phyloP scores from a whole-genome alignment of 2,113 vertebrate genomes.

The Gasterosteus nipponicus region DNA sequence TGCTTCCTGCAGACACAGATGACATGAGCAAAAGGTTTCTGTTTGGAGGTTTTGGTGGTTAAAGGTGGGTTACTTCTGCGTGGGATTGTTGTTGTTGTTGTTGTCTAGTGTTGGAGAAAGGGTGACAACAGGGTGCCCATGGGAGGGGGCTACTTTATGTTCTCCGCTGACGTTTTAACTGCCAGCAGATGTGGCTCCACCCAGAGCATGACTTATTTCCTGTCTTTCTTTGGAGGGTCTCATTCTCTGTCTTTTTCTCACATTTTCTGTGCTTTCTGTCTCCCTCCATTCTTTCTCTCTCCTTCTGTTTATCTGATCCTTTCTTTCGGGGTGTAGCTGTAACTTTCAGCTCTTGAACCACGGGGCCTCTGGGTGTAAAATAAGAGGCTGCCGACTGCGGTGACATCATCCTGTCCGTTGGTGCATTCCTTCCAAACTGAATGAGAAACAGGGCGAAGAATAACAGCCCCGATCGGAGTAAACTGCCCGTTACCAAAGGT shows the following conservation, averaged over 20 bases:
- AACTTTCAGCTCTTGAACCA: conserved; percentile 41
- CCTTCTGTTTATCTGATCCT: not conserved
- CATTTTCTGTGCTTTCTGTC: not conserved
- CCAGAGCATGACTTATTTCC: conserved; percentile 66
- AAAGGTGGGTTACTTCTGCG: not conserved
- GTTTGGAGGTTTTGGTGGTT: not conserved
- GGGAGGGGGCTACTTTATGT: conserved; percentile 58
- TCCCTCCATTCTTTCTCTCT: not conserved
- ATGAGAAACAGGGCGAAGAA: conserved; percentile 54
- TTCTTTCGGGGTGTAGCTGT: conserved; percentile 17
- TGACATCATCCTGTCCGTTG: conserved; percentile 73
- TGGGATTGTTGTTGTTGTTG: conserved; percentile 3
- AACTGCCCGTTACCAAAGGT: conserved; percentile 30
- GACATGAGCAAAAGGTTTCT: conserved; percentile 4
- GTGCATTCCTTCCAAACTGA: conserved; percentile 70
- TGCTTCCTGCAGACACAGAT: not conserved
- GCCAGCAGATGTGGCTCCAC: conserved; percentile 72
- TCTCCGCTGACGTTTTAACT: conserved; percentile 70
- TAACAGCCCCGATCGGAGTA: conserved; percentile 29
- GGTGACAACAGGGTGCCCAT: conserved; percentile 34
- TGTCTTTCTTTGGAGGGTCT: conserved; percentile 49
- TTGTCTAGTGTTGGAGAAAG: conserved; percentile 33
- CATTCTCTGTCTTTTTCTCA: not conserved
- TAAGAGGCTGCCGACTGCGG: conserved; percentile 52
- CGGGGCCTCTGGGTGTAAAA: conserved; percentile 39